Evolutionary conservation across 1,140 invertebrate species (phyloP).

Genomic region (Pantala flavescens): DNA sequence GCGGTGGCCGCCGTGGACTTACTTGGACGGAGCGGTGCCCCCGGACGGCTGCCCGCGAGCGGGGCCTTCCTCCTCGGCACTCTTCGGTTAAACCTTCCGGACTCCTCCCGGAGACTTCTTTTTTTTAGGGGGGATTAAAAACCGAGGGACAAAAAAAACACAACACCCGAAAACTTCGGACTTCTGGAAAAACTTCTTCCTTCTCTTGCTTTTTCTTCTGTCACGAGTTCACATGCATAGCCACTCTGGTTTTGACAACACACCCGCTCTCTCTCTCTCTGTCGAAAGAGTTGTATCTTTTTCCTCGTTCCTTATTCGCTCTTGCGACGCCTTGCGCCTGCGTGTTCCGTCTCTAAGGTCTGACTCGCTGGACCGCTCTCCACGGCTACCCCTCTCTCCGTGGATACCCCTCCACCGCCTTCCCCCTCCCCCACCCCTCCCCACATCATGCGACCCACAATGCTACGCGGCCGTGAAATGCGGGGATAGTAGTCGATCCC

Average conservation of each 20-base stretch:
- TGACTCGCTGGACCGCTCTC: constrained; percentile 1
- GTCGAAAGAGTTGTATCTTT: not conserved
- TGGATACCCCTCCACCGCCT: not conserved
- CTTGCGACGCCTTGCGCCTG: not conserved
- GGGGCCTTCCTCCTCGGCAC: too few species aligned
- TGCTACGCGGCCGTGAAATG: constrained; percentile 1
- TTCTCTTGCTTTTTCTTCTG: too few species aligned
- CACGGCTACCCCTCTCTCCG: not conserved
- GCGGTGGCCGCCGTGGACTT: too few species aligned
- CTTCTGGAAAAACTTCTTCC: too few species aligned
- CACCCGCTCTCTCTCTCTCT: constrained; percentile 1
- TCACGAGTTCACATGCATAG: too few species aligned
- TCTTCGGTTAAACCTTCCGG: too few species aligned
- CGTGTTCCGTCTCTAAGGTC: not conserved
- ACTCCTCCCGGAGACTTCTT: too few species aligned
- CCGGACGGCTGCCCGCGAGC: too few species aligned
- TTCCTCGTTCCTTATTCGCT: not conserved
- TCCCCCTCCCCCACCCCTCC: not conserved
- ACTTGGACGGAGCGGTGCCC: too few species aligned
- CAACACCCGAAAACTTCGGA: too few species aligned
- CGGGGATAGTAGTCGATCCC: not conserved
- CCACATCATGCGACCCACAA: not conserved
- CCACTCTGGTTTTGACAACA: not conserved
- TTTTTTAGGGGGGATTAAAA: too few species aligned
- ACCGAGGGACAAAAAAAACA: too few species aligned